These are phyloP conservation scores for Hydractinia echinata DNA, from an alignment of 30 jellyfish, hydroid and myxozoan genomes.

Conservation along the genomic window DNA sequence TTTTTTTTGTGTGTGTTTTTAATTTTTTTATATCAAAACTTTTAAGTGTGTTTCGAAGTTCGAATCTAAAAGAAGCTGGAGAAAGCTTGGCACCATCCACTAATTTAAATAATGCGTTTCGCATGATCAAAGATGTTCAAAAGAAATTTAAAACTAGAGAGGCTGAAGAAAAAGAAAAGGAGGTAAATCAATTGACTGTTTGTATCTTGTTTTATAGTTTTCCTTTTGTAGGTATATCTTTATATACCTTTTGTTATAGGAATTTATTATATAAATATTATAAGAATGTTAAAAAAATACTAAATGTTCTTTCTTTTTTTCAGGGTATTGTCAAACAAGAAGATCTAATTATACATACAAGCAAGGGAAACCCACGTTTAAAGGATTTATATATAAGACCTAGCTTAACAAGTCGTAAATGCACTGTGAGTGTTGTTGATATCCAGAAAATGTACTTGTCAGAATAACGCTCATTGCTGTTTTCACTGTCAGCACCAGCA, in stretches of 20 bases:
- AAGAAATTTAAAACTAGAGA: conserved; percentile 92
- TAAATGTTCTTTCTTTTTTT: not conserved
- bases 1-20: not conserved
- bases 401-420: conserved; percentile 76
- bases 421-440: conserved; percentile 56
- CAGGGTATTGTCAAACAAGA: conserved; percentile 99
- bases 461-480: not conserved
- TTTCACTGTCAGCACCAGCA: too few relatives aligned
- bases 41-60: conserved; percentile 82
- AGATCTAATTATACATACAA: conserved; percentile 56
- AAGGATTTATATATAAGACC: conserved; percentile 89
- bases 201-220: not conserved
- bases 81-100: conserved; percentile 63
- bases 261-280: not conserved
- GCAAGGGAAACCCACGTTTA: conserved; percentile 86
- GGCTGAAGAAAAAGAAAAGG: conserved; percentile 95
- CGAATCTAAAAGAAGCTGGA: conserved; percentile 81
- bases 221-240: not conserved
- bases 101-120: conserved; percentile 84
- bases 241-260: not conserved
- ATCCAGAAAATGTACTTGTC: not conserved
- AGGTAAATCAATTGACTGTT: conserved; percentile 30
- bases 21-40: not conserved
- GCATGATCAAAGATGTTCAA: conserved; percentile 92
- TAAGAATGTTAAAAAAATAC: too few relatives aligned